phyloP scores from a whole-genome alignment of 2,113 vertebrate genomes.

The Bufo bufo region DNA sequence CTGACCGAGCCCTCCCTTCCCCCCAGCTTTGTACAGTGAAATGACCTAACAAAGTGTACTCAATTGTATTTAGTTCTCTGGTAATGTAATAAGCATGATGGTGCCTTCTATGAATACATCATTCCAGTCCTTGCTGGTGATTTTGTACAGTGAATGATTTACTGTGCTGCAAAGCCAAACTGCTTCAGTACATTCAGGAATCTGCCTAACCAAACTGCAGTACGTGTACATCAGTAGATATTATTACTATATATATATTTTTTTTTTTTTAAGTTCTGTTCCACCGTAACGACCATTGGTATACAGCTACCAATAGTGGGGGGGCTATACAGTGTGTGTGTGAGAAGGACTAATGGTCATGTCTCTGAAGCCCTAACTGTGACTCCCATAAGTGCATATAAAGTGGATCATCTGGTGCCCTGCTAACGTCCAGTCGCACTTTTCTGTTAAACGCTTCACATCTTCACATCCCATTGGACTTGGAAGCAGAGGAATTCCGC shows the following conservation, averaged over 20 bases:
- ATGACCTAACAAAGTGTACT: constrained; percentile 71
- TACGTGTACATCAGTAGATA: constrained; percentile 82
- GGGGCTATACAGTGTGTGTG: constrained; percentile 35
- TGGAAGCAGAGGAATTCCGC: constrained; percentile 70
- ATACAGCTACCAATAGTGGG: constrained; percentile 31
- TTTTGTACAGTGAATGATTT: constrained; percentile 79
- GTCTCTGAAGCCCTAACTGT: constrained; percentile 44
- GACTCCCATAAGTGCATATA: constrained; percentile 39
- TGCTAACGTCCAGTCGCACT: constrained; percentile 39
- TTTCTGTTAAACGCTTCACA: constrained; percentile 64
- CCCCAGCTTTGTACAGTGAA: constrained; percentile 87
- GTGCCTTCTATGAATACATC: constrained; percentile 94
- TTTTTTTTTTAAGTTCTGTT: constrained; percentile 41
- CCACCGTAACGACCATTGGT: constrained; percentile 57
- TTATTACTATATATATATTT: constrained; percentile 42
- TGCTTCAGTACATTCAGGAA: constrained; percentile 78
- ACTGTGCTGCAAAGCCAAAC: constrained; percentile 77
- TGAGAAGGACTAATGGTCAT: constrained; percentile 21
- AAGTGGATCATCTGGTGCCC: constrained; percentile 28
- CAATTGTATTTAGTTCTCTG: constrained; percentile 85
- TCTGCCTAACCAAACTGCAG: constrained; percentile 81
- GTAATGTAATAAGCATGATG: constrained; percentile 90
- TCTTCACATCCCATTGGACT: constrained; percentile 60
- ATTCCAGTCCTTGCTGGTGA: constrained; percentile 89
- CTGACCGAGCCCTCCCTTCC: constrained; percentile 59